phyloP scores from a whole-genome alignment of 2,888 invertebrate species.

The Erynnis tages region DNA sequence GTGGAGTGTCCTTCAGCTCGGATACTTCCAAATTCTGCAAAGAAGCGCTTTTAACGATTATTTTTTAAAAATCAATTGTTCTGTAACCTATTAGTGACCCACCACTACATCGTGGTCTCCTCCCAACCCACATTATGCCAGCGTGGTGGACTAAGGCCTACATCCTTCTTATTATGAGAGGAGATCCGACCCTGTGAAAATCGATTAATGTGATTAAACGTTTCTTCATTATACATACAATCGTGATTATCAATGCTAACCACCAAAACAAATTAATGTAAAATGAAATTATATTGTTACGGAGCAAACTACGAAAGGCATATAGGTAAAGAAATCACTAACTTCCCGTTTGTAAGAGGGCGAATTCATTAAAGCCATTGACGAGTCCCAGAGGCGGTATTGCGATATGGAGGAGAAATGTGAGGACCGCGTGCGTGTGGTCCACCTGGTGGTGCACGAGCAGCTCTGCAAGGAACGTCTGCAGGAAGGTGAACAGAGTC shows the following conservation, averaged over 20 bases:
- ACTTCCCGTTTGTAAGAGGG: conserved; percentile 61
- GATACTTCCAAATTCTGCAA: conserved; percentile 11
- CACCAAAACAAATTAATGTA: conserved; percentile 4
- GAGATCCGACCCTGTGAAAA: too few species aligned
- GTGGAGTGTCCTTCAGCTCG: conserved; percentile 35
- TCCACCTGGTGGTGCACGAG: conserved; percentile 61
- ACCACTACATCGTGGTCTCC: too few species aligned
- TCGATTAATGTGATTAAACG: too few species aligned
- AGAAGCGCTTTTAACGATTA: too few species aligned
- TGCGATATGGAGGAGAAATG: conserved; percentile 51
- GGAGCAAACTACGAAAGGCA: neutral
- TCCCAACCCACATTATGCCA: too few species aligned
- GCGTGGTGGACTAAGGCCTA: too few species aligned
- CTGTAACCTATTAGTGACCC: too few species aligned
- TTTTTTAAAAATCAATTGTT: too few species aligned
- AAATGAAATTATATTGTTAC: neutral
- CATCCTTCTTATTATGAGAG: too few species aligned
- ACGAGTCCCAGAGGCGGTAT: conserved; percentile 65
- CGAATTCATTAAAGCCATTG: conserved; percentile 62
- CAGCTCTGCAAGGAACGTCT: conserved; percentile 61
- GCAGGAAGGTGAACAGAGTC: conserved; percentile 55
- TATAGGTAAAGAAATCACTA: conserved; percentile 31
- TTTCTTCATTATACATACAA: too few species aligned
- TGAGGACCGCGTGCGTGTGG: conserved; percentile 39
- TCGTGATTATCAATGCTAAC: too few species aligned